A percentile compares a stretch with the other conserved stretches of the same genome.
Evolutionary conservation across 2,888 invertebrate species (phyloP).

Genomic region (Troilus luridus): DNA sequence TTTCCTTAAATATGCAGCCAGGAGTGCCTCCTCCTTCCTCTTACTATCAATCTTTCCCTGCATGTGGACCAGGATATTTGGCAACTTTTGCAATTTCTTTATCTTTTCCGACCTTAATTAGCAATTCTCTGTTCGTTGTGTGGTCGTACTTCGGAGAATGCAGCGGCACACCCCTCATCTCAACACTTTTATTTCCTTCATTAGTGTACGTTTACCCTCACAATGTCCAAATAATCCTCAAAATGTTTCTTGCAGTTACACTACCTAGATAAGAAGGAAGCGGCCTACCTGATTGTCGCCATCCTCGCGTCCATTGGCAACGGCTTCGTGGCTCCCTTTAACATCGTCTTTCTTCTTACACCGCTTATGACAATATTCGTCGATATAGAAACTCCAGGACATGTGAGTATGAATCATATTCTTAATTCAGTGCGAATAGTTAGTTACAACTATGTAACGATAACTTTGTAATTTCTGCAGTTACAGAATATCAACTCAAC

Average conservation of each 20-base stretch:
- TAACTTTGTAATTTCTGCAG: not conserved
- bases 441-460: not conserved
- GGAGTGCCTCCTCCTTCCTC: no score
- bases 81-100: no score
- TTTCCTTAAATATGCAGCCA: no score
- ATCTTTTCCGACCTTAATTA: no score
- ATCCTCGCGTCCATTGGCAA: constrained; percentile 69
- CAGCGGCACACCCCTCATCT: no score
- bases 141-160: no score
- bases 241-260: constrained; percentile 68
- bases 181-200: no score
- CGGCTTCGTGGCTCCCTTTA: constrained; percentile 71
- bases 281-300: constrained; percentile 67
- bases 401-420: not conserved
- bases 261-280: constrained; percentile 68
- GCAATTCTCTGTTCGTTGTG: no score
- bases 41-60: no score
- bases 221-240: no score
- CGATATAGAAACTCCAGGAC: not conserved
- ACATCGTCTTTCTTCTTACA: constrained; percentile 71
- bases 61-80: no score
- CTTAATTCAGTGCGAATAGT: not conserved
- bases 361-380: not conserved
- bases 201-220: no score
- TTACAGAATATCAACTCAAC: not conserved